A percentile compares a stretch with the other conserved stretches of the same genome.
phyloP scores from a whole-genome alignment of 2,113 vertebrate genomes.

The Ginglymostoma cirratum region DNA sequence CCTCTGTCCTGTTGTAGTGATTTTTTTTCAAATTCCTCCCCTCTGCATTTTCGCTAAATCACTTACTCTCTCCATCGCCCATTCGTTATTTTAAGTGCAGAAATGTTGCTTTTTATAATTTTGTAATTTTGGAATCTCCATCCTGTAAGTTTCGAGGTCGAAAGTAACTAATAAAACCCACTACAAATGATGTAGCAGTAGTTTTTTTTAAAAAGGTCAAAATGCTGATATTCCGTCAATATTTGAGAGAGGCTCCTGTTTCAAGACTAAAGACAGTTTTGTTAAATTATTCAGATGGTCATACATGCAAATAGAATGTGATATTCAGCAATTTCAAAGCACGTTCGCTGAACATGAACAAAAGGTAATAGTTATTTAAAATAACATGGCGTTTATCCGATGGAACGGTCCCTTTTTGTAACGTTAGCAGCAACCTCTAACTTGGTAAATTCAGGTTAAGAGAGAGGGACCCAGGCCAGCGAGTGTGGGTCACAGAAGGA shows the following conservation, averaged over 20 bases:
- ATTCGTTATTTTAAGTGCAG: not conserved
- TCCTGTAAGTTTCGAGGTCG: not conserved
- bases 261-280: not conserved
- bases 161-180: not conserved
- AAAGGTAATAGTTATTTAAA: not conserved
- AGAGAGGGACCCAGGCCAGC: not conserved
- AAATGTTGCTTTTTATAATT: not conserved
- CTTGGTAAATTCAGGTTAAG: not conserved
- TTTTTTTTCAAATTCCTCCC: not conserved
- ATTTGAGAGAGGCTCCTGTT: too few species aligned
- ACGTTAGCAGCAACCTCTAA: too few species aligned
- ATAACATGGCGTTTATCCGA: not conserved
- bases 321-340: not conserved
- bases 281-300: not conserved
- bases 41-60: not conserved
- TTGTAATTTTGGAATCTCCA: not conserved
- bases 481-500: not conserved
- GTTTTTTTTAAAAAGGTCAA: not conserved
- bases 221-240: not conserved
- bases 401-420: not conserved
- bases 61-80: too few species aligned
- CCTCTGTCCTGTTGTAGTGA: not conserved
- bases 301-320: not conserved
- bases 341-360: not conserved
- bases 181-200: not conserved